Evolutionary conservation across 2,888 invertebrate genomes (phyloP).

Genomic region (Oxycera nigricornis): DNA sequence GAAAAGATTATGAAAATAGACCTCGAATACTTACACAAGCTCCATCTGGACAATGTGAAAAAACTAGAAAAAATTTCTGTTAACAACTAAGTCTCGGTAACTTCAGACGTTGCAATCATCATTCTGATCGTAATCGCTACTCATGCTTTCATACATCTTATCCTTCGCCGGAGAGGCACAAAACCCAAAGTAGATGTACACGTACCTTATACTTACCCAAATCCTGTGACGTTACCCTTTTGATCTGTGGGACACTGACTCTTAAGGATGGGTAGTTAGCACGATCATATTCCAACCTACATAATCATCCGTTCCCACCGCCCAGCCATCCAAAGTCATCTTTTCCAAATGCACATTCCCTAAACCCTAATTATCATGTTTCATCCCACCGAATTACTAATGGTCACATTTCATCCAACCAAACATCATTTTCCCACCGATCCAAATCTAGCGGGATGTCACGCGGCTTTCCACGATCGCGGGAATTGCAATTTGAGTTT

Average conservation of each 20-base stretch:
- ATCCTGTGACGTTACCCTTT: not conserved
- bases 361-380: too few relatives aligned
- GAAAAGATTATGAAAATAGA: slow-evolving; percentile 23
- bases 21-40: slow-evolving; percentile 33
- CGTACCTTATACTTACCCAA: not conserved
- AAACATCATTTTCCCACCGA: too few relatives aligned
- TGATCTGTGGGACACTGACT: slow-evolving; percentile 9
- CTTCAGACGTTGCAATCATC: not conserved
- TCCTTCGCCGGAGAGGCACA: not conserved
- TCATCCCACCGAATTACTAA: too few relatives aligned
- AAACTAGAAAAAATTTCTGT: not conserved
- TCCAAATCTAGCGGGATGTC: too few relatives aligned
- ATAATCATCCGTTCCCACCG: too few relatives aligned
- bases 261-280: slow-evolving; percentile 8
- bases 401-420: too few relatives aligned
- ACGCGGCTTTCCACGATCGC: too few relatives aligned
- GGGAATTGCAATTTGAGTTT: too few relatives aligned
- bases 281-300: not conserved
- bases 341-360: too few relatives aligned
- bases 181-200: not conserved
- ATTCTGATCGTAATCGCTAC: not conserved
- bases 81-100: not conserved
- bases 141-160: not conserved
- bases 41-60: slow-evolving; percentile 18
- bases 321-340: too few relatives aligned